A percentile compares a stretch with the other conserved stretches of the same genome.
phyloP scores from a whole-genome alignment of 2,797 vertebrate species.

The Betta splendens region DNA sequence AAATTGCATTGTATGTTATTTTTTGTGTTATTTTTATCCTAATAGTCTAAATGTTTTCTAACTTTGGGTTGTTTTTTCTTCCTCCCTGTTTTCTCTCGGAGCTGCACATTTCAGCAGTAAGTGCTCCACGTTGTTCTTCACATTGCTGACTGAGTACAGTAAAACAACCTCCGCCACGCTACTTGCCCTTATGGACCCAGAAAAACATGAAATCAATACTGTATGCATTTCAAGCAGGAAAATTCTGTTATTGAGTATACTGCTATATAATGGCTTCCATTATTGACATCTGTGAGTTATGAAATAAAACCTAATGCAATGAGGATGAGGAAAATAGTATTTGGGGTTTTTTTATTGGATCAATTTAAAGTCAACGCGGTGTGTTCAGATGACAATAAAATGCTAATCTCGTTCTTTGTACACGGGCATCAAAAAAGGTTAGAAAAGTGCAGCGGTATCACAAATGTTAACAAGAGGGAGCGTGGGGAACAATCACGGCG shows the following conservation, averaged over 20 bases:
- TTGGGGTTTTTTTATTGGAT: slow-evolving; percentile 79
- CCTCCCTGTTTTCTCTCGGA: slow-evolving; percentile 9
- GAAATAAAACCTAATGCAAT: slow-evolving; percentile 82
- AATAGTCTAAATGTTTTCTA: too few species aligned
- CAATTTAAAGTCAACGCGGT: slow-evolving; percentile 69
- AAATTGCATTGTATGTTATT: too few species aligned
- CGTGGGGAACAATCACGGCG: slow-evolving; percentile 28
- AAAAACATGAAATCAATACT: slow-evolving; percentile 84
- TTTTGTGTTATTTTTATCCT: too few species aligned
- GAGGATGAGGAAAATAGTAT: slow-evolving; percentile 80
- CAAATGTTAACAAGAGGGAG: slow-evolving; percentile 50
- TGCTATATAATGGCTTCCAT: slow-evolving; percentile 81
- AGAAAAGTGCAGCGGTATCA: slow-evolving; percentile 68
- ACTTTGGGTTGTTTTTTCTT: too few species aligned
- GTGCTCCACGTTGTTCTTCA: slow-evolving; percentile 46
- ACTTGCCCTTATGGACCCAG: slow-evolving; percentile 83
- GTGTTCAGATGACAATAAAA: slow-evolving; percentile 75
- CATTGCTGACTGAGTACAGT: slow-evolving; percentile 70
- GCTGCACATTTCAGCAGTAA: slow-evolving; percentile 27
- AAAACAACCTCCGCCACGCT: slow-evolving; percentile 74
- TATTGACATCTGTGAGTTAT: slow-evolving; percentile 83
- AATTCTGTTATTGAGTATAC: slow-evolving; percentile 82
- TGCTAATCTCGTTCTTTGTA: slow-evolving; percentile 63
- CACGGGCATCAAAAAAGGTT: slow-evolving; percentile 53
- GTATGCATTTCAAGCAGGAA: slow-evolving; percentile 82